phyloP scores from a whole-genome alignment of 2,113 vertebrate species.

The Pica pica region DNA sequence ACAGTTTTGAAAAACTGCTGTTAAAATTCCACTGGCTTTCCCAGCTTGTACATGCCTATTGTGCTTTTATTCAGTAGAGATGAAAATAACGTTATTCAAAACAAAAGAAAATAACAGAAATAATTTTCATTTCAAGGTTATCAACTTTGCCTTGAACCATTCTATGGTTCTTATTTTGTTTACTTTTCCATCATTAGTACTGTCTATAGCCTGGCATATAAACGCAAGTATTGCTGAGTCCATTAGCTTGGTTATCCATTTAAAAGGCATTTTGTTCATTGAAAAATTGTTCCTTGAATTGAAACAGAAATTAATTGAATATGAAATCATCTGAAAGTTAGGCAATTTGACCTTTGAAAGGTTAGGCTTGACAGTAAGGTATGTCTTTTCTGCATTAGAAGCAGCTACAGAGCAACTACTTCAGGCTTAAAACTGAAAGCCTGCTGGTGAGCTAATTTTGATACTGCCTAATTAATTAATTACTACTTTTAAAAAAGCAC shows the following conservation, averaged over 20 bases:
- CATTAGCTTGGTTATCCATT: neutral
- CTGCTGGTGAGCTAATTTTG: neutral
- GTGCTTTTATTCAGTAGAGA: neutral
- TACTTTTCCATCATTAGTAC: neutral
- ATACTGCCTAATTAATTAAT: constrained; percentile 1
- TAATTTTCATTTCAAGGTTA: neutral
- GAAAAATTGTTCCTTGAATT: neutral
- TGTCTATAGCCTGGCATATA: neutral
- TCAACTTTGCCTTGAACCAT: neutral
- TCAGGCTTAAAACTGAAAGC: neutral
- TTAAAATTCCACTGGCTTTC: neutral
- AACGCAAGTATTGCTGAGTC: neutral
- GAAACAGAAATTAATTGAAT: neutral
- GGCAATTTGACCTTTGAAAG: neutral
- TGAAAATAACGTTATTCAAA: neutral
- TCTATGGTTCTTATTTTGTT: neutral
- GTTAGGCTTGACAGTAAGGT: neutral
- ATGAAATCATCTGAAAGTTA: neutral
- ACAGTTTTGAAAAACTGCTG: neutral
- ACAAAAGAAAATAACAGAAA: neutral
- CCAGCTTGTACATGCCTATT: neutral
- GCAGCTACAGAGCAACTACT: neutral
- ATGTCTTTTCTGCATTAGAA: neutral
- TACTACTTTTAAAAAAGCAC: neutral
- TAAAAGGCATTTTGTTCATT: neutral